phyloP scores from a whole-genome alignment of 2,113 vertebrate genomes.

The Amazona vittata region DNA sequence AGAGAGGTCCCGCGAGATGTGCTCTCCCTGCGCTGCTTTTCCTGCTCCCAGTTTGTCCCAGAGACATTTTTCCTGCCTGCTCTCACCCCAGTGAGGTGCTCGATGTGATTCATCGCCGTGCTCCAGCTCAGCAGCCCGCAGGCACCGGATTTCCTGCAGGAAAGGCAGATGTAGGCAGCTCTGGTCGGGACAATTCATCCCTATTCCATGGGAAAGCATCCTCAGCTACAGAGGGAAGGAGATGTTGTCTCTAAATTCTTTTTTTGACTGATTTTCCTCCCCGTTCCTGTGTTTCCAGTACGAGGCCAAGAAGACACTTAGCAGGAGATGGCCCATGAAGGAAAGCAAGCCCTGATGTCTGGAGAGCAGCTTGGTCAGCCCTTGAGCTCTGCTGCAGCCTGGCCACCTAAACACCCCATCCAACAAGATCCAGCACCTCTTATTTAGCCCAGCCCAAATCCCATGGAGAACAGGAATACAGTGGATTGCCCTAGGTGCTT shows the following conservation, averaged over 20 bases:
- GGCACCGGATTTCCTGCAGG: neutral
- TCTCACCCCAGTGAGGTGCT: neutral
- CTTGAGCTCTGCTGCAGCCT: neutral
- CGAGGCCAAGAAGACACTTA: neutral
- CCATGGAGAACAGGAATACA: neutral
- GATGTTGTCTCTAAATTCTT: neutral
- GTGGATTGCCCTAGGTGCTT: no score
- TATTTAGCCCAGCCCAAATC: neutral
- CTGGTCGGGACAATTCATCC: neutral
- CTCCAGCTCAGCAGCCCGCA: neutral
- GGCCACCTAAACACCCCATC: neutral
- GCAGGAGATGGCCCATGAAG: neutral
- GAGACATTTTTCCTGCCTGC: neutral
- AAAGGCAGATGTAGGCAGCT: neutral
- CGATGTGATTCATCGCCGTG: accelerated
- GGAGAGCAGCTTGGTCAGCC: neutral
- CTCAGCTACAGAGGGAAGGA: neutral
- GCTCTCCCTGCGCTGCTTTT: neutral
- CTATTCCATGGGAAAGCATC: neutral
- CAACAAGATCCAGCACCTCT: neutral
- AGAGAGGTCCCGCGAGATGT: accelerated
- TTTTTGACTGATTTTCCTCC: neutral
- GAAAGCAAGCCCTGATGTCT: neutral
- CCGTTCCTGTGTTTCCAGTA: neutral
- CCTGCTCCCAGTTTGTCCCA: neutral